Percentiles rank a stretch among this genome's conserved stretches.
phyloP scores from a whole-genome alignment of 2,888 invertebrate species.

The Drosophila greeni region DNA sequence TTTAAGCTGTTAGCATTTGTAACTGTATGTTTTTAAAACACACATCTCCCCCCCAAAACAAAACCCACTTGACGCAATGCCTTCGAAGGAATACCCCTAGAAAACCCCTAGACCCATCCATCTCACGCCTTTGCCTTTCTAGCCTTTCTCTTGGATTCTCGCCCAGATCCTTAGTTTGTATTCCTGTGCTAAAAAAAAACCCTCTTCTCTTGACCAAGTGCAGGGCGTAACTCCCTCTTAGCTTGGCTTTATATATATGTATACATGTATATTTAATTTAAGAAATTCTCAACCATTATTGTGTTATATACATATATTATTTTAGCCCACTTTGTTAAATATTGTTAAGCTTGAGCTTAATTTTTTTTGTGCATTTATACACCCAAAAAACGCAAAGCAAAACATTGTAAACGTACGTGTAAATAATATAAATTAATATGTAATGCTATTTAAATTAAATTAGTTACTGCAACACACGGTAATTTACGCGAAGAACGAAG shows the following conservation, averaged over 20 bases:
- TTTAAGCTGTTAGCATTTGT: constrained; percentile 38
- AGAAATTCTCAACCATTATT: constrained; percentile 30
- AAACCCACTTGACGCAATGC: constrained; percentile 19
- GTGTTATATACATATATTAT: constrained; percentile 38
- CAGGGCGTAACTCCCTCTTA: background rate
- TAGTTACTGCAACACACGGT: constrained; percentile 23
- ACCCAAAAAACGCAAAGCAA: constrained; percentile 14
- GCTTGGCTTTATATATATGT: constrained; percentile 2
- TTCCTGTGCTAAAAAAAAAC: constrained; percentile 5
- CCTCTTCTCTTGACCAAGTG: constrained; percentile 16
- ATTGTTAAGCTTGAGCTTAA: constrained; percentile 57
- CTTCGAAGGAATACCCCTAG: constrained; percentile 6
- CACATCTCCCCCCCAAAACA: background rate
- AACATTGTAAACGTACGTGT: constrained; percentile 18
- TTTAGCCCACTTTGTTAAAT: constrained; percentile 64
- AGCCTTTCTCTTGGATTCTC: constrained; percentile 26
- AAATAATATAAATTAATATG: constrained; percentile 15
- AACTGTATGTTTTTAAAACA: constrained; percentile 37
- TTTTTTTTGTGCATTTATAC: constrained; percentile 17
- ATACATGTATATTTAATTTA: background rate
- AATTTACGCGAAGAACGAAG: constrained; percentile 9
- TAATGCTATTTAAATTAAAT: constrained; percentile 1
- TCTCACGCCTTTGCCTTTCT: constrained; percentile 14
- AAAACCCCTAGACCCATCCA: background rate
- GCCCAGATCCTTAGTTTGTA: constrained; percentile 20